A percentile compares a stretch with the other conserved stretches of the same genome.
Evolutionary conservation across 2,113 vertebrate genomes (phyloP).

Genomic region (Ciconia boyciana): DNA sequence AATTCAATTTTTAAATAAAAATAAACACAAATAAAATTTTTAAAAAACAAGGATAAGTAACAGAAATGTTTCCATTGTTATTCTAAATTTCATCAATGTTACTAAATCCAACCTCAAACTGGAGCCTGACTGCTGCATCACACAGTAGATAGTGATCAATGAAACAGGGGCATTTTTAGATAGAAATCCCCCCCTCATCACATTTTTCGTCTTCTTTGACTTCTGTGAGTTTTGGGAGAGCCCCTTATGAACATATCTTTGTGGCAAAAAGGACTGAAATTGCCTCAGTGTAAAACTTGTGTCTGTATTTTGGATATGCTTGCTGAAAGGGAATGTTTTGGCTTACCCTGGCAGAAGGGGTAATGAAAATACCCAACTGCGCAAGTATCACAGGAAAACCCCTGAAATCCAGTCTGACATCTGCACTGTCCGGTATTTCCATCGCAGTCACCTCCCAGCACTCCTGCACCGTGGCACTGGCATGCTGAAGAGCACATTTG

Average conservation of each 20-base stretch:
- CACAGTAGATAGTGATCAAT: neutral
- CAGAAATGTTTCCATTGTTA: neutral
- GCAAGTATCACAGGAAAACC: slow-evolving; percentile 44
- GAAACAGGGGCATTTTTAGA: neutral
- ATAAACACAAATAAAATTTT: neutral
- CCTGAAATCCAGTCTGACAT: slow-evolving; percentile 54
- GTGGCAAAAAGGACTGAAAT: neutral
- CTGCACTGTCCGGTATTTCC: slow-evolving; percentile 14
- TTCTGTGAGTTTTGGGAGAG: neutral
- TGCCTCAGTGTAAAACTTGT: neutral
- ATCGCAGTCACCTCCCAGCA: neutral
- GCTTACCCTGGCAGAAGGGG: slow-evolving; percentile 65
- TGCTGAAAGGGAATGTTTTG: neutral
- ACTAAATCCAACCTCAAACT: neutral
- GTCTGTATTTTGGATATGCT: neutral
- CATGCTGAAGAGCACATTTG: neutral
- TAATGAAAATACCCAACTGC: slow-evolving; percentile 50
- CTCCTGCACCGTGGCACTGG: slow-evolving; percentile 7
- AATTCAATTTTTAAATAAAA: neutral
- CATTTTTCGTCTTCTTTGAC: neutral
- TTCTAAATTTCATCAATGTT: neutral
- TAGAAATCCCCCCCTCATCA: neutral
- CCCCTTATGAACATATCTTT: neutral
- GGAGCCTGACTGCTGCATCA: neutral
- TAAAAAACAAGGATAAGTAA: neutral